Evolutionary conservation across 2,113 vertebrate genomes (phyloP).

Genomic region (Platysteira castanea): DNA sequence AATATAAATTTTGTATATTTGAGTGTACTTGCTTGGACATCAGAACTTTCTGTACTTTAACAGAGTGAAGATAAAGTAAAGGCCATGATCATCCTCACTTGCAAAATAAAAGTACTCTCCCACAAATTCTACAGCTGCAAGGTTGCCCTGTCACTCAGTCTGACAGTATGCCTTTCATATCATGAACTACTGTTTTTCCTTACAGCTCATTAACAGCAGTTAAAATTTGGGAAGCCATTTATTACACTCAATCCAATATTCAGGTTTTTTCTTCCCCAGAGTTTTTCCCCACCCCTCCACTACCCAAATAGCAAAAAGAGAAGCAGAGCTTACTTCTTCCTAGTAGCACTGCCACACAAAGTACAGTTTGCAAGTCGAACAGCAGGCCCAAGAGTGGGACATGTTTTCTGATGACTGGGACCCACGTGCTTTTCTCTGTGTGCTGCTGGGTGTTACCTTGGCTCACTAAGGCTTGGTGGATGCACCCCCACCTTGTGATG

Average conservation of each 20-base stretch:
- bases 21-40: background rate
- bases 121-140: background rate
- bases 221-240: background rate
- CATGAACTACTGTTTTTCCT: background rate
- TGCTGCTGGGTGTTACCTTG: background rate
- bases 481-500: background rate
- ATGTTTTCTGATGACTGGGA: background rate
- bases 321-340: background rate
- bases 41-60: background rate
- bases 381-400: background rate
- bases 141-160: background rate
- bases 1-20: background rate
- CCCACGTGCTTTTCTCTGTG: rapidly evolving
- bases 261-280: background rate
- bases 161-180: background rate
- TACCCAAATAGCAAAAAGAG: background rate
- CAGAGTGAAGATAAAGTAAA: background rate
- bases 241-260: background rate
- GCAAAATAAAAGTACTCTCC: background rate
- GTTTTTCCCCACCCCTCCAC: background rate
- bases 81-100: background rate
- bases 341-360: background rate
- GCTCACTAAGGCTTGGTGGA: background rate
- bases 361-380: background rate
- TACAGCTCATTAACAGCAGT: background rate